Conservation (phyloP, 2,888 invertebrate genomes). For the Folsomia manolachei region DNA sequence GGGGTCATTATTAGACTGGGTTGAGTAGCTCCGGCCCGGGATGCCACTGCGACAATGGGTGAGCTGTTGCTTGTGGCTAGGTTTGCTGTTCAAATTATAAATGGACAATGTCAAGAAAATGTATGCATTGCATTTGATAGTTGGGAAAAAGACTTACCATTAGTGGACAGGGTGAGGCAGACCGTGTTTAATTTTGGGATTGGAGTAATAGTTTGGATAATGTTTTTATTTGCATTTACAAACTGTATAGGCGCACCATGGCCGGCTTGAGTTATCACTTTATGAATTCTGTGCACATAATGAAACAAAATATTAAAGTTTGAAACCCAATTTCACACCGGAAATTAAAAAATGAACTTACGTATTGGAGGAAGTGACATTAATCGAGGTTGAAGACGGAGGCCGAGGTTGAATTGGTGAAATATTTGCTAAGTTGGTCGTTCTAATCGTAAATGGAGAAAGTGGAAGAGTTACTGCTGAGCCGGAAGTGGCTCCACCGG, state of each 20-base stretch:
- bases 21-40: conserved; percentile 29
- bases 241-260: conserved; percentile 52
- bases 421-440: conserved; percentile 36
- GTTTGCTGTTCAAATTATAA: conserved; percentile 27
- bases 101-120: neutral
- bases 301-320: neutral
- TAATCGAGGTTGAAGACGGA: conserved; percentile 22
- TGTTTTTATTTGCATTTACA: conserved; percentile 42
- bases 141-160: conserved; percentile 36
- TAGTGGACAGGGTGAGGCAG: conserved; percentile 43
- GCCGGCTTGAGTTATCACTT: conserved; percentile 52
- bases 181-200: conserved; percentile 44
- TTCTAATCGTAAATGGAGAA: conserved; percentile 44
- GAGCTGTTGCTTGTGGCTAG: conserved; percentile 44
- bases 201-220: conserved; percentile 44
- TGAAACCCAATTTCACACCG: neutral
- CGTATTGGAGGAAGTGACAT: conserved; percentile 24
- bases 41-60: conserved; percentile 47
- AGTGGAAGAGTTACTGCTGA: conserved; percentile 38
- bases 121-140: neutral
- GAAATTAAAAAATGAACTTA: conserved; percentile 33
- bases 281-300: conserved; percentile 36
- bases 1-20: conserved; percentile 46
- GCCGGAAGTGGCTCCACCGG: conserved; percentile 35
- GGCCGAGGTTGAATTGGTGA: conserved; percentile 43